These are phyloP conservation scores for Hexactinellida sp. DNA, from an alignment of 37 sponge, comb jelly and placozoan genomes.

Conservation along the genomic window DNA sequence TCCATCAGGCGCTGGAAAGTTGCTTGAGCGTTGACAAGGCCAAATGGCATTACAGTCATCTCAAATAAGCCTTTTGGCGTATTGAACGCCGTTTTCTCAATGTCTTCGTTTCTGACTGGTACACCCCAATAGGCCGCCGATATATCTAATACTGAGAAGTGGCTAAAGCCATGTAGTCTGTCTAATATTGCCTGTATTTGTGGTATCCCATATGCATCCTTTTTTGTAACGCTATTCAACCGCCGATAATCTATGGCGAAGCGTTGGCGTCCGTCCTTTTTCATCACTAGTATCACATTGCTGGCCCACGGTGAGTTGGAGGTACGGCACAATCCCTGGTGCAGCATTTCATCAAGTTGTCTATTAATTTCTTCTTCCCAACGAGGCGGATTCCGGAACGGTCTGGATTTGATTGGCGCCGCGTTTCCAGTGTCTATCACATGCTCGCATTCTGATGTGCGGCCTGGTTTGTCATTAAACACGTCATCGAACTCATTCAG, in stretches of 20 bases:
- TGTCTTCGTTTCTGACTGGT: not conserved
- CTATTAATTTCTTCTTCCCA: not conserved
- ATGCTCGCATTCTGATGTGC: not conserved
- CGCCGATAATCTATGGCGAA: conserved; percentile 19
- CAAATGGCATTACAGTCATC: conserved; percentile 6
- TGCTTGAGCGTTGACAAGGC: conserved; percentile 12
- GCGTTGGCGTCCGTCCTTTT: conserved; percentile 2
- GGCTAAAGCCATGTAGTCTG: not conserved
- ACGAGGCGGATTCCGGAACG: not conserved
- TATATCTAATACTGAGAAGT: not conserved
- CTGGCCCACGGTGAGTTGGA: conserved; percentile 21
- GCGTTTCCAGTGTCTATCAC: conserved; percentile 20
- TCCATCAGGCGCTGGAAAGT: too few relatives aligned
- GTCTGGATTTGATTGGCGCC: not conserved
- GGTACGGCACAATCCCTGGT: not conserved
- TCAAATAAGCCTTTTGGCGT: conserved; percentile 20
- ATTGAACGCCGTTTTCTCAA: conserved; percentile 17
- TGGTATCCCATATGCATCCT: conserved; percentile 12
- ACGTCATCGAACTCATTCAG: not conserved
- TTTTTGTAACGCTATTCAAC: not conserved
- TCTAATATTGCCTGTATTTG: conserved; percentile 20
- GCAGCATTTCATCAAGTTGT: conserved; percentile 15
- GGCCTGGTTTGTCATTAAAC: not conserved
- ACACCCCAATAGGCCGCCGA: conserved; percentile 24
- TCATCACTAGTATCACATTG: not conserved